Conservation (phyloP, 2,888 invertebrate species). For the Drosophila borborema region DNA sequence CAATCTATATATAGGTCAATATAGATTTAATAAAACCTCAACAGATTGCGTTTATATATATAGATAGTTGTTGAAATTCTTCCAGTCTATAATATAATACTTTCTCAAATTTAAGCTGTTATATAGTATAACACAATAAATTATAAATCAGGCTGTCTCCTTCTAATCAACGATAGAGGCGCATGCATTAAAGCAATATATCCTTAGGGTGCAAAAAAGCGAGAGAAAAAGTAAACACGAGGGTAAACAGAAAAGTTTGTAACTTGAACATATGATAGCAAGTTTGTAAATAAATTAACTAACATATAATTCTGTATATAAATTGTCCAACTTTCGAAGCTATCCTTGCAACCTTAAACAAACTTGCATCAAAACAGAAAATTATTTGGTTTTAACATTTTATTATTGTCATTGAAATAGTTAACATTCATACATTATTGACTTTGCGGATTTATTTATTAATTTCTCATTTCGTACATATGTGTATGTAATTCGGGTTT, state of each 20-base stretch:
- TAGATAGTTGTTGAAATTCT: not conserved
- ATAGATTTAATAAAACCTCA: not conserved
- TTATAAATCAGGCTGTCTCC: not conserved
- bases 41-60: not conserved
- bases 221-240: no score
- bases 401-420: conserved; percentile 84
- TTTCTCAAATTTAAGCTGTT: not conserved
- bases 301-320: no score
- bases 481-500: conserved; percentile 36
- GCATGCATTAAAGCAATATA: not conserved
- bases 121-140: not conserved
- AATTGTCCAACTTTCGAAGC: not conserved
- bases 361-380: not conserved
- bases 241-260: not conserved
- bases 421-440: conserved; percentile 82
- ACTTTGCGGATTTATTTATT: conserved; percentile 46
- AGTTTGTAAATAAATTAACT: no score
- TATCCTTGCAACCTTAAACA: not conserved
- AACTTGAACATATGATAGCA: not conserved
- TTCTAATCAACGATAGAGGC: not conserved
- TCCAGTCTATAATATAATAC: not conserved
- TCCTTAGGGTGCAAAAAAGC: not conserved
- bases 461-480: conserved; percentile 48
- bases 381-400: conserved; percentile 65
- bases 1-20: not conserved